Evolutionary conservation across 2,797 vertebrate genomes (phyloP).

Genomic region (Salmo trutta): DNA sequence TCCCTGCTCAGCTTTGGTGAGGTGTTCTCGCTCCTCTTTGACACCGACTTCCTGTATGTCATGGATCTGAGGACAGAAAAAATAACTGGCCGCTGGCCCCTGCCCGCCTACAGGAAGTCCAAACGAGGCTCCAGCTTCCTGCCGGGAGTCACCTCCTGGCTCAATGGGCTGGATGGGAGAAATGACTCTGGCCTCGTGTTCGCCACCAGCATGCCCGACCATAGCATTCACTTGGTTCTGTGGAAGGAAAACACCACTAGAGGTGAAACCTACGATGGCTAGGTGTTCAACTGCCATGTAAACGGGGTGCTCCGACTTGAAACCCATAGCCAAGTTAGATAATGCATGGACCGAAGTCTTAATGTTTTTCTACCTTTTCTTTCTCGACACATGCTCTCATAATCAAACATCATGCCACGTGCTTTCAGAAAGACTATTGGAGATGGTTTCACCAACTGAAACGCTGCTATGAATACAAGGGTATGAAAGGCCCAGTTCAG

Average conservation of each 20-base stretch:
- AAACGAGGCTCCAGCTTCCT: constrained; percentile 97
- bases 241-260: constrained; percentile 86
- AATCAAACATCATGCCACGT: constrained; percentile 13
- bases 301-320: constrained; percentile 59
- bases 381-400: constrained; percentile 28
- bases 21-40: constrained; percentile 94
- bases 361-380: constrained; percentile 42
- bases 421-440: constrained; percentile 14
- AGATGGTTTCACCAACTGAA: not conserved
- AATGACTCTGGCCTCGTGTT: constrained; percentile 96
- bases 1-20: constrained; percentile 95
- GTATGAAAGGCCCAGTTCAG: not conserved
- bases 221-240: constrained; percentile 98
- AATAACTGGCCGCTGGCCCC: constrained; percentile 93
- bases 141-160: constrained; percentile 93
- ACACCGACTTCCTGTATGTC: constrained; percentile 95
- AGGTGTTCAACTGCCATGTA: constrained; percentile 37
- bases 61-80: constrained; percentile 97
- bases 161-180: constrained; percentile 90
- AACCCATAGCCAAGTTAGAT: constrained; percentile 63
- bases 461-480: not conserved
- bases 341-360: constrained; percentile 92
- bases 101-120: constrained; percentile 96
- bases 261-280: constrained; percentile 9
- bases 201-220: constrained; percentile 98